A percentile compares a stretch with the other conserved stretches of the same genome.
Conservation (phyloP, 2,113 vertebrate species). For the Sylvia atricapilla region DNA sequence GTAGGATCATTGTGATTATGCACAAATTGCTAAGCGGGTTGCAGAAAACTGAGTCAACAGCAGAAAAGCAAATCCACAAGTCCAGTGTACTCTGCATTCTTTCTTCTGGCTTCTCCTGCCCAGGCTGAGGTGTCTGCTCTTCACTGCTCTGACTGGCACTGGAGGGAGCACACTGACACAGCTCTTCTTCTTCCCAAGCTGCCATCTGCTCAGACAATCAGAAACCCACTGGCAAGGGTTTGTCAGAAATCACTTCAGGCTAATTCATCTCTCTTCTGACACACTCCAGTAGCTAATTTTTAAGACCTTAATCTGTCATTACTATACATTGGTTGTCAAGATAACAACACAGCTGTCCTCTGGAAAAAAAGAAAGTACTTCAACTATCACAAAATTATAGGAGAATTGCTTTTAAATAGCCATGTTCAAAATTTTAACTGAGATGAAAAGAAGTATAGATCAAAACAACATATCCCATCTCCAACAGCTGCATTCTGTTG, state of each 20-base stretch:
- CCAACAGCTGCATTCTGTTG: slow-evolving; percentile 22
- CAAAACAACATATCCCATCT: not conserved
- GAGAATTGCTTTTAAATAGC: not conserved
- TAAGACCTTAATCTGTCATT: not conserved
- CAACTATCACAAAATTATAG: not conserved
- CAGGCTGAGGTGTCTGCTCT: not conserved
- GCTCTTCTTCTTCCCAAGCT: not conserved
- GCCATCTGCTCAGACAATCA: not conserved
- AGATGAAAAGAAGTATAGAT: not conserved
- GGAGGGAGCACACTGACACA: not conserved
- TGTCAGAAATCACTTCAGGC: slow-evolving; percentile 38
- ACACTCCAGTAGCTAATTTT: not conserved
- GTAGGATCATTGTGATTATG: not conserved
- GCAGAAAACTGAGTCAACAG: not conserved
- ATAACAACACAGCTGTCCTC: slow-evolving; percentile 22
- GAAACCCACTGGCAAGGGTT: not conserved
- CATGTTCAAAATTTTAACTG: not conserved
- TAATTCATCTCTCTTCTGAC: not conserved
- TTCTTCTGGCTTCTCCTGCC: not conserved
- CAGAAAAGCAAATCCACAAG: not conserved
- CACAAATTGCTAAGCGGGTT: not conserved
- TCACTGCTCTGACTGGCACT: not conserved
- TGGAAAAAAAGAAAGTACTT: not conserved
- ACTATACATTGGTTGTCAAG: not conserved
- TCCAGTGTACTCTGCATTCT: not conserved